These are phyloP conservation scores for Yponomeuta plumbellus DNA, from an alignment of 2,888 invertebrate species.

Conservation along the genomic window DNA sequence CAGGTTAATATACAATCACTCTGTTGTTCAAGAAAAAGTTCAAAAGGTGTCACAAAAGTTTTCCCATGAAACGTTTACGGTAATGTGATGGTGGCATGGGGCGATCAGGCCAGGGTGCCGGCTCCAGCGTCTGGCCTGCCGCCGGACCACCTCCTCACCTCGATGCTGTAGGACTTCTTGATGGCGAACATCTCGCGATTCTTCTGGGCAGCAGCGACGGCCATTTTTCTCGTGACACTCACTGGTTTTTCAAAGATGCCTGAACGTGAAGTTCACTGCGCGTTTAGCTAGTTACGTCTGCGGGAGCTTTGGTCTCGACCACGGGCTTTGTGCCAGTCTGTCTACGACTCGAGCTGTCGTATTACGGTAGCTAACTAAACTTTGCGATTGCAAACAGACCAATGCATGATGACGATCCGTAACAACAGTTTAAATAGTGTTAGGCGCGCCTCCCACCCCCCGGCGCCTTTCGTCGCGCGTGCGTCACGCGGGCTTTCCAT, in stretches of 20 bases:
- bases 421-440: slow-evolving; percentile 81
- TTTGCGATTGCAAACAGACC: slow-evolving; percentile 81
- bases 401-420: slow-evolving; percentile 80
- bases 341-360: slow-evolving; percentile 73
- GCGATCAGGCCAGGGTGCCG: slow-evolving; percentile 21
- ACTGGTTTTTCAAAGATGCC: slow-evolving; percentile 64
- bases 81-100: neutral
- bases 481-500: slow-evolving; percentile 66
- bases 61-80: neutral
- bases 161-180: slow-evolving; percentile 97
- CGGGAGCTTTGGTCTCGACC: slow-evolving; percentile 76
- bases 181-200: slow-evolving; percentile 98
- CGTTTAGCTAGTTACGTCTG: slow-evolving; percentile 74
- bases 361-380: slow-evolving; percentile 78
- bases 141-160: slow-evolving; percentile 80
- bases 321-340: slow-evolving; percentile 78
- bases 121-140: slow-evolving; percentile 9
- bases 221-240: slow-evolving; percentile 80
- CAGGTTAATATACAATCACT: neutral
- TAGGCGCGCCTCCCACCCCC: slow-evolving; percentile 76
- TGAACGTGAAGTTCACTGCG: slow-evolving; percentile 73
- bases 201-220: slow-evolving; percentile 94
- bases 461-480: slow-evolving; percentile 76
- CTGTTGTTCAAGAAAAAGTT: neutral
- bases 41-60: neutral